Percentiles rank a stretch among this genome's conserved stretches.
Evolutionary conservation across 2,888 invertebrate species (phyloP).

Genomic region (Dione juno): DNA sequence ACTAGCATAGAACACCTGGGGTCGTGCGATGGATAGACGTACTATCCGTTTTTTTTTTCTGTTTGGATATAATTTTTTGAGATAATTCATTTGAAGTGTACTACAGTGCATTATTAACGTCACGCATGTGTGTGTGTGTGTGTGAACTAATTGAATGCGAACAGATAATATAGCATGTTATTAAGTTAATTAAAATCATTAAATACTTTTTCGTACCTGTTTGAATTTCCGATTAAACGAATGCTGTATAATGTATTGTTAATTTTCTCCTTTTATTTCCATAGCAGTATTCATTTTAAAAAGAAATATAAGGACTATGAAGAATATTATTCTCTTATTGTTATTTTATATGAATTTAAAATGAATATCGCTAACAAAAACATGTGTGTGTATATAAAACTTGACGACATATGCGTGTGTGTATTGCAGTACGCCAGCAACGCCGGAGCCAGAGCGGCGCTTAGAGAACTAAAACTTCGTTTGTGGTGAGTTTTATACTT

Average conservation of each 20-base stretch:
- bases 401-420: conserved; percentile 71
- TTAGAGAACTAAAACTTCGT: conserved; percentile 84
- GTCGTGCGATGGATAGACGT: conserved; percentile 65
- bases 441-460: conserved; percentile 93
- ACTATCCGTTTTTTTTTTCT: conserved; percentile 53
- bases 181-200: not conserved
- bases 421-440: conserved; percentile 94
- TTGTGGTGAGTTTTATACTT: conserved; percentile 62
- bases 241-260: conserved; percentile 16
- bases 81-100: conserved; percentile 31
- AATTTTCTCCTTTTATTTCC: not conserved
- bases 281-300: conserved; percentile 10
- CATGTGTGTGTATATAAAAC: conserved; percentile 60
- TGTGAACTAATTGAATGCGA: conserved; percentile 66
- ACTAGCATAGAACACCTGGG: conserved; percentile 65
- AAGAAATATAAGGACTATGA: not conserved
- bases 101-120: conserved; percentile 52
- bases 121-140: conserved; percentile 71
- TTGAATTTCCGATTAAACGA: conserved; percentile 20
- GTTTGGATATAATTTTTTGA: conserved; percentile 37
- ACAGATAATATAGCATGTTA: conserved; percentile 39
- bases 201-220: conserved; percentile 4
- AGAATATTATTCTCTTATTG: not conserved
- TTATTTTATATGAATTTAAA: conserved; percentile 11
- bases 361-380: conserved; percentile 37